These are phyloP conservation scores for Diceros bicornis DNA, from an alignment of 2,797 vertebrate species.

Conservation along the genomic window DNA sequence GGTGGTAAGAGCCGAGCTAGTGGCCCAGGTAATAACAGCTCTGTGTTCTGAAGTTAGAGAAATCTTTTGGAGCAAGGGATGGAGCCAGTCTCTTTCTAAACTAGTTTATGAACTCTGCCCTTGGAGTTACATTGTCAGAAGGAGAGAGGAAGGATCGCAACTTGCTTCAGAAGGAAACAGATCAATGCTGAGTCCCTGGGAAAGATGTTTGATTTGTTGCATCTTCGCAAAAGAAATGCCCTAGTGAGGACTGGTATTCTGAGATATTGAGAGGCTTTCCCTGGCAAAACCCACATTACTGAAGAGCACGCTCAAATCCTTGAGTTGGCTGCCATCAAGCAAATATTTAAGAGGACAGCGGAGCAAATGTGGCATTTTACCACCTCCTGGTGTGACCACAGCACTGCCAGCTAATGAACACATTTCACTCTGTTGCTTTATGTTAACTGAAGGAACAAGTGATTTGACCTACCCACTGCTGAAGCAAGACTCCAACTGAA, in stretches of 20 bases:
- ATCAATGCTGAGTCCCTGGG: constrained; percentile 8
- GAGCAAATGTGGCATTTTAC: constrained; percentile 70
- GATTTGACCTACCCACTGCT: constrained; percentile 67
- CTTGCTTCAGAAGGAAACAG: constrained; percentile 75
- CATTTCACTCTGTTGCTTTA: constrained; percentile 66
- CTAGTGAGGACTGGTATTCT: constrained; percentile 73
- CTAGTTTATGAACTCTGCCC: constrained; percentile 73
- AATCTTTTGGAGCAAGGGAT: constrained; percentile 42
- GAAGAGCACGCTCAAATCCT: constrained; percentile 20
- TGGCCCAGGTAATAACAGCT: constrained; percentile 12
- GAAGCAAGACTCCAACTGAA: background rate
- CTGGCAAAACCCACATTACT: constrained; percentile 23
- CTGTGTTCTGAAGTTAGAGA: constrained; percentile 41
- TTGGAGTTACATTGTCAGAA: background rate
- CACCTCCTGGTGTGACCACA: background rate
- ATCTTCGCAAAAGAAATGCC: constrained; percentile 43
- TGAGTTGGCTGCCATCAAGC: constrained; percentile 65
- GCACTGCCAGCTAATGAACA: constrained; percentile 66
- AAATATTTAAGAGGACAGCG: constrained; percentile 82
- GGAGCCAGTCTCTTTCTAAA: constrained; percentile 58
- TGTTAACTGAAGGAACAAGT: constrained; percentile 73
- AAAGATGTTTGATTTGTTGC: background rate
- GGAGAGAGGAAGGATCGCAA: background rate
- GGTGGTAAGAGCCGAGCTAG: background rate
- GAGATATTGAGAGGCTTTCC: constrained; percentile 18